Conservation (phyloP, 2,888 invertebrate genomes). For the Aphidoletes aphidimyza region DNA sequence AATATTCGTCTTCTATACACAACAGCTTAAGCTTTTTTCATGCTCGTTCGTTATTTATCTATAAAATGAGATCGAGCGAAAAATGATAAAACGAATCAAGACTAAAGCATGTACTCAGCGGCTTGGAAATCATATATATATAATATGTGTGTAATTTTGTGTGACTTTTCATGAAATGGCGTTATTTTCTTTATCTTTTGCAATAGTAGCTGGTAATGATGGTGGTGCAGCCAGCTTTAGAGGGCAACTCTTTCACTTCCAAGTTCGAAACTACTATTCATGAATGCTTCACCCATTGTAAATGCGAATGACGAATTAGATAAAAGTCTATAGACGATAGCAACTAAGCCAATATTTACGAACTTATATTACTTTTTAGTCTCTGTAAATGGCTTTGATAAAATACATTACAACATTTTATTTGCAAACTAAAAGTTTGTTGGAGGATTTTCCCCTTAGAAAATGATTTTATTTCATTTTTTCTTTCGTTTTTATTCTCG, state of each 20-base stretch:
- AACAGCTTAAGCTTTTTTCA: not conserved
- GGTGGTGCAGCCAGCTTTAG: no score
- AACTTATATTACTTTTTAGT: slow-evolving; percentile 39
- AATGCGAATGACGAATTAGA: slow-evolving; percentile 41
- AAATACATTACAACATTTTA: slow-evolving; percentile 28
- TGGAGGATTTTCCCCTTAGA: not conserved
- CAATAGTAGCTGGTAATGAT: no score
- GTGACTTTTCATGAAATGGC: not conserved
- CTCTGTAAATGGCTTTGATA: not conserved
- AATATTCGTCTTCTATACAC: not conserved
- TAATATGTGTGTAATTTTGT: not conserved
- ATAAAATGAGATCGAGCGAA: not conserved
- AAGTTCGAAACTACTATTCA: not conserved
- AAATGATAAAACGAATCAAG: not conserved
- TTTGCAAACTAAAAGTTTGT: slow-evolving; percentile 33
- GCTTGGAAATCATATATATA: not conserved
- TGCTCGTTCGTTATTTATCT: not conserved
- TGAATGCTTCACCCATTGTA: not conserved
- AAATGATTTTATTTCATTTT: not conserved
- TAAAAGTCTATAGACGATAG: slow-evolving; percentile 28
- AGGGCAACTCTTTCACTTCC: not conserved
- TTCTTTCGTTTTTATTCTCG: not conserved
- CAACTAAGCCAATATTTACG: slow-evolving; percentile 22
- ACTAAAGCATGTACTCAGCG: no score
- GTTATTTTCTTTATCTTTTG: no score